Conservation (phyloP, 1,140 invertebrate genomes). For the Papilio machaon region DNA sequence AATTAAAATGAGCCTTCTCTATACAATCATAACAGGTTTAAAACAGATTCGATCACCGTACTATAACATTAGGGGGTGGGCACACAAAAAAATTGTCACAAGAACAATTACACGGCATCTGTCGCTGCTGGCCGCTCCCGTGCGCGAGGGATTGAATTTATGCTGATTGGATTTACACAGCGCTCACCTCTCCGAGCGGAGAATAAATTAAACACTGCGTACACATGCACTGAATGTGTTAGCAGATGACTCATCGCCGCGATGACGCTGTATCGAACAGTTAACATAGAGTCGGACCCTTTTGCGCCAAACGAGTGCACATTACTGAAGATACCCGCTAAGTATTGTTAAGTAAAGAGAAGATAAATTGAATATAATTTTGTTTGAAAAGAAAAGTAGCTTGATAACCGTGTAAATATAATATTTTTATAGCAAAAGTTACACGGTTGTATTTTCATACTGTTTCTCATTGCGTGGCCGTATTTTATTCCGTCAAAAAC, state of each 20-base stretch:
- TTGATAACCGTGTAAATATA: too few species aligned
- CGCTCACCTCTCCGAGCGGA: constrained; percentile 39
- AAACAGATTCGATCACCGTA: constrained; percentile 70
- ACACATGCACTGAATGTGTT: constrained; percentile 45
- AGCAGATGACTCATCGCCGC: constrained; percentile 38
- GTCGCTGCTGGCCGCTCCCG: constrained; percentile 53
- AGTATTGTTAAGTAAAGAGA: constrained; percentile 9
- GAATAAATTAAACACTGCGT: constrained; percentile 48
- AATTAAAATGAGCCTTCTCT: constrained; percentile 49
- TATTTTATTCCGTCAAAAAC: not conserved
- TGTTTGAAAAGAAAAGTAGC: not conserved
- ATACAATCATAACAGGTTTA: constrained; percentile 51
- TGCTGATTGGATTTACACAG: constrained; percentile 74
- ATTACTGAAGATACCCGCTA: not conserved
- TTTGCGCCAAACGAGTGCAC: not conserved
- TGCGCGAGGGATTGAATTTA: constrained; percentile 59
- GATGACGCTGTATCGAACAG: not conserved
- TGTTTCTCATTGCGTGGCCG: too few species aligned
- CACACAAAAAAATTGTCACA: constrained; percentile 68
- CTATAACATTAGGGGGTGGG: constrained; percentile 66
- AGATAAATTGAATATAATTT: not conserved
- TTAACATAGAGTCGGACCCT: not conserved
- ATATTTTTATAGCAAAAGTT: too few species aligned
- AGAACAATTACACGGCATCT: constrained; percentile 78
- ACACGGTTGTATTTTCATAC: too few species aligned